Conservation (phyloP, 1,140 invertebrate genomes). For the Leptopilina boulardi region DNA sequence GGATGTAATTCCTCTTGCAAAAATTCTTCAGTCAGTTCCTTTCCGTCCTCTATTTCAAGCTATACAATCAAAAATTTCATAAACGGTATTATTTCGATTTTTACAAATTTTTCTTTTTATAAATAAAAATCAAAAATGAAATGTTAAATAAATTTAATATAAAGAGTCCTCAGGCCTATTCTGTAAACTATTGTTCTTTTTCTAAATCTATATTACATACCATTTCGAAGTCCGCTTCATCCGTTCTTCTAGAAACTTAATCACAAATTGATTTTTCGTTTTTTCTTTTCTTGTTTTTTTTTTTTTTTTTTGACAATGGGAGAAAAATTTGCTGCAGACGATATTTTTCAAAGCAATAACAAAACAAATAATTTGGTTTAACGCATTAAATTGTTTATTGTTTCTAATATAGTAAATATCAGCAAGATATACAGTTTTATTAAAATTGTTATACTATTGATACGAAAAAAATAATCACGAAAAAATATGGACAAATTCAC, state of each 20-base stretch:
- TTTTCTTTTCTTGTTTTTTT: background rate
- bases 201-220: constrained; percentile 63
- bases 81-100: constrained; percentile 49
- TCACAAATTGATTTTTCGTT: background rate
- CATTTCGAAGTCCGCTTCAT: constrained; percentile 49
- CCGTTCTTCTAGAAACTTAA: constrained; percentile 23
- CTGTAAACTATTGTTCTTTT: constrained; percentile 62
- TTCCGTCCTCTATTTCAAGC: constrained; percentile 94
- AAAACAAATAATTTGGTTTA: constrained; percentile 53
- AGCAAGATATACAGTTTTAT: constrained; percentile 70
- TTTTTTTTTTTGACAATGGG: constrained; percentile 35
- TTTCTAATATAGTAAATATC: constrained; percentile 64
- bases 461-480: constrained; percentile 52
- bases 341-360: constrained; percentile 54
- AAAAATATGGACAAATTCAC: constrained; percentile 47
- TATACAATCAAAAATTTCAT: constrained; percentile 74
- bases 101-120: constrained; percentile 29
- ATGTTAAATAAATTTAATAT: constrained; percentile 39
- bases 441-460: constrained; percentile 43
- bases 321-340: constrained; percentile 5
- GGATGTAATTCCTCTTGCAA: constrained; percentile 96
- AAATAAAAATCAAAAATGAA: constrained; percentile 35
- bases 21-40: constrained; percentile 92
- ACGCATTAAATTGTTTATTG: constrained; percentile 66
- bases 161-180: constrained; percentile 66